phyloP scores from a whole-genome alignment of 1,140 invertebrate species.

The Caenorhabditis latens region DNA sequence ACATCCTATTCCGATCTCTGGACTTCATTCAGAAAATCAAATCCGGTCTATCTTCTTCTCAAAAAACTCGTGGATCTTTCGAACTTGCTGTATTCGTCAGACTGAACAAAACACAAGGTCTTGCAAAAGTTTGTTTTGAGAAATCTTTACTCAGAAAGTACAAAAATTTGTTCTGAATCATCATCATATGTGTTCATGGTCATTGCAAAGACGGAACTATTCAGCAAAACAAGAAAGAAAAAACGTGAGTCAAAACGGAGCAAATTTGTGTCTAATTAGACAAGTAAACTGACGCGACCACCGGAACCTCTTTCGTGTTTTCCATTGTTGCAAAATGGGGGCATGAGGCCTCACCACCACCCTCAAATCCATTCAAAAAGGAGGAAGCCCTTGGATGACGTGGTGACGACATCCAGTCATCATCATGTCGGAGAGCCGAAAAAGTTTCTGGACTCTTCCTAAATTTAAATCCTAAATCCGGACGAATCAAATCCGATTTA shows the following conservation, averaged over 20 bases:
- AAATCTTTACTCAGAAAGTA: too few species aligned
- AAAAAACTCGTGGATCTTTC: too few species aligned
- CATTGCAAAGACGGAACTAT: neutral
- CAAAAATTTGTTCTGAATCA: too few species aligned
- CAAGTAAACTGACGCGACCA: neutral
- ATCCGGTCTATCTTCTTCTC: too few species aligned
- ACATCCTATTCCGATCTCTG: too few species aligned
- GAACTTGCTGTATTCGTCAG: too few species aligned
- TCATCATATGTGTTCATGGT: too few species aligned
- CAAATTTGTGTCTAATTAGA: neutral
- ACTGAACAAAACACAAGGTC: too few species aligned
- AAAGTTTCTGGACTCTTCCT: slow-evolving; percentile 31
- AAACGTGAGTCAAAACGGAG: neutral
- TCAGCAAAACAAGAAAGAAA: neutral
- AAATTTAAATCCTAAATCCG: slow-evolving; percentile 7
- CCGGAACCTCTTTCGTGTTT: neutral
- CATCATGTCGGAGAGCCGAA: neutral
- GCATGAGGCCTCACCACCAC: neutral
- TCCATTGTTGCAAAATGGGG: slow-evolving; percentile 7
- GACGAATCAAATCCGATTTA: slow-evolving; percentile 21
- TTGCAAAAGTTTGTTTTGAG: too few species aligned
- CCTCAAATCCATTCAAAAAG: slow-evolving; percentile 14
- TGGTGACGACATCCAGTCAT: neutral
- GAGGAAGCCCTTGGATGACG: slow-evolving; percentile 21
- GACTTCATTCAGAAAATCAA: too few species aligned